A percentile compares a stretch with the other conserved stretches of the same genome.
phyloP scores from a whole-genome alignment of 2,797 vertebrate species.

The Trichosurus vulpecula region DNA sequence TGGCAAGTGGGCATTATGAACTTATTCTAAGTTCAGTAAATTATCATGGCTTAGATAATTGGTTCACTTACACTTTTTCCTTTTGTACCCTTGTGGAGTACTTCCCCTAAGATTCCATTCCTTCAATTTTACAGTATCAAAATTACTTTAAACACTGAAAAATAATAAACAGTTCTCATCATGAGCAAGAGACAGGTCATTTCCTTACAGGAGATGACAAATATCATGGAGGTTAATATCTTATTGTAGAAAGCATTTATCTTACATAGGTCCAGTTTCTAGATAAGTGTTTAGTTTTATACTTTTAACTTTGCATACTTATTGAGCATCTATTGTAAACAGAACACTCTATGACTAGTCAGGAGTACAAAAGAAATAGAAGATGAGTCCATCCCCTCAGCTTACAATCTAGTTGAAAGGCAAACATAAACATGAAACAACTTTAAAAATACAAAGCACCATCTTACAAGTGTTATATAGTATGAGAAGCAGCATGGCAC shows the following conservation, averaged over 20 bases:
- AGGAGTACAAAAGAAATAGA: neutral
- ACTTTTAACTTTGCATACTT: neutral
- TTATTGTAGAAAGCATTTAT: neutral
- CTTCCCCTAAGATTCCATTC: neutral
- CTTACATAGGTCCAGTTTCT: neutral
- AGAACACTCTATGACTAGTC: neutral
- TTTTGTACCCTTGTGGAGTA: neutral
- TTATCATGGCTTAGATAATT: neutral
- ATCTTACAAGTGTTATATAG: neutral
- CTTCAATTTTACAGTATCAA: neutral
- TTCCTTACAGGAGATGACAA: neutral
- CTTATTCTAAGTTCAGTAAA: neutral
- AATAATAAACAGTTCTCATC: neutral
- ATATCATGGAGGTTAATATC: neutral
- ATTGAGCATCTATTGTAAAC: neutral
- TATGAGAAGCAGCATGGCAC: neutral
- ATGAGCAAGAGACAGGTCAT: neutral
- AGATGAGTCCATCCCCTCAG: neutral
- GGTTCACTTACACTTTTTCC: neutral
- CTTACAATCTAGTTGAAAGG: neutral
- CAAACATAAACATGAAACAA: neutral
- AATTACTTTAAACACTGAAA: neutral
- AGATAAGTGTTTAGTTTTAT: neutral
- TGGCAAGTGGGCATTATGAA: neutral
- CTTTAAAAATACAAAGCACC: neutral